Evolutionary conservation across 2,113 vertebrate species (phyloP).

Genomic region (Porphyrio hochstetteri): DNA sequence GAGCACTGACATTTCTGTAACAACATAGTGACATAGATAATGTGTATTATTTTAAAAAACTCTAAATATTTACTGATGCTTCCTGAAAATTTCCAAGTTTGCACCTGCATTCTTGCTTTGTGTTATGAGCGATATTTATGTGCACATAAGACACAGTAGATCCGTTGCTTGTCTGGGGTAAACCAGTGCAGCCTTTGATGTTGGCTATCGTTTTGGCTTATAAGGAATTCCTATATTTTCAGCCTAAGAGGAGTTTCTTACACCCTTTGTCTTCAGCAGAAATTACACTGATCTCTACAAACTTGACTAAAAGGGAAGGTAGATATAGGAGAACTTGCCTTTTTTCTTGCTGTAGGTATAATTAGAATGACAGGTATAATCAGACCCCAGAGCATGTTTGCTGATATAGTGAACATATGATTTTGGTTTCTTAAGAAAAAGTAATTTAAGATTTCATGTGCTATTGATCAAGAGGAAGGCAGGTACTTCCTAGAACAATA

Average conservation of each 20-base stretch:
- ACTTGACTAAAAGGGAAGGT: not conserved
- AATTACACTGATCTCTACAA: not conserved
- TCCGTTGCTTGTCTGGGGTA: not conserved
- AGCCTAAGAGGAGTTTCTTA: not conserved
- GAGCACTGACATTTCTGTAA: not conserved
- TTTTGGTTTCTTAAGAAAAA: not conserved
- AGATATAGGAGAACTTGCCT: not conserved
- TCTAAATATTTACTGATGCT: not conserved
- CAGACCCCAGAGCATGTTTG: not conserved
- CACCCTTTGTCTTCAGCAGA: not conserved
- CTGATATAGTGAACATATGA: not conserved
- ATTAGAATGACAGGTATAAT: not conserved
- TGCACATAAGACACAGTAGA: not conserved
- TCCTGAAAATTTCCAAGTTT: not conserved
- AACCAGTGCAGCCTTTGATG: not conserved
- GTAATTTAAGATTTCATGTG: not conserved
- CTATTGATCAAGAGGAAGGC: not conserved
- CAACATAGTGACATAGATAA: not conserved
- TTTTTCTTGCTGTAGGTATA: not conserved
- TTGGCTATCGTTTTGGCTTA: not conserved
- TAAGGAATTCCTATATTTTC: not conserved
- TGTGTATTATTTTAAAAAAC: not conserved
- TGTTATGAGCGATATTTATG: not conserved
- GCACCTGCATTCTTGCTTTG: not conserved
- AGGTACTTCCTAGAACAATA: not conserved